Base-by-base conservation (phyloP, 1,140 invertebrate species). In the Zaprionus lachaisei region DNA sequence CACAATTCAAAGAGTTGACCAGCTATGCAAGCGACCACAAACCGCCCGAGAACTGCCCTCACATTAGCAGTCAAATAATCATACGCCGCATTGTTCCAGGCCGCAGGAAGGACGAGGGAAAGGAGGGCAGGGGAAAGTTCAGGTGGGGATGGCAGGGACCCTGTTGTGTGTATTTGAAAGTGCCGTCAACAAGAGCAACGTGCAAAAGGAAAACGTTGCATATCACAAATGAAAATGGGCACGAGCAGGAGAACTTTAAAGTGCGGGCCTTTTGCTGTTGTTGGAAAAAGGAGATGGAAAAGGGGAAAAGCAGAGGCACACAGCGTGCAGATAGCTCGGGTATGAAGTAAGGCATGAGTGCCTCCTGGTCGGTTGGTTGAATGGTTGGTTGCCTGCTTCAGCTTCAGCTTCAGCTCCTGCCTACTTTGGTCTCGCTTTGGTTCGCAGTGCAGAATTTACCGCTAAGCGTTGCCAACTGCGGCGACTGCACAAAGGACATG, bases 51-150 rank as follows among this genome's bases (percentile, higher is more conserved):
- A 71, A 72, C 56, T 80, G 67, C 38, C 72, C 68, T 70, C 75
- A 84, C 80, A 84, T 84, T 76, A 81, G 57, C 75, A 75, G 70
- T 68, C 66, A 63, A 73, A 79, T 81, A 86, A 81, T 80, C 83
- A 89, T 89, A 79, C 67, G 84, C 84, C 81, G 84, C 84, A 89
- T 89, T 89, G 84, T 89, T 58, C 75, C 44, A 57, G 61, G 49
- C 55, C 37, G 37, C 44, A 15, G n/a, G n/a, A 15, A 9, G n/a
- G 12, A 57, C 9, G 12, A 15, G 34, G 11, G 1, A 6, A 3
- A 1, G 17, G 2, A 28, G n/a, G 69, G 34, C 5, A 7, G 22
- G 34, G 41, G 6, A 20, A n/a, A 44, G 6, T 41, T 0, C 4
- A 49, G 44, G 14, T 51, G 17, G 62, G 55, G 9, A 11, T 37